Evolutionary conservation across 2,888 invertebrate species (phyloP), one percentile per base, ranked within the genome.

Genomic region (Brassicogethes aeneus): DNA sequence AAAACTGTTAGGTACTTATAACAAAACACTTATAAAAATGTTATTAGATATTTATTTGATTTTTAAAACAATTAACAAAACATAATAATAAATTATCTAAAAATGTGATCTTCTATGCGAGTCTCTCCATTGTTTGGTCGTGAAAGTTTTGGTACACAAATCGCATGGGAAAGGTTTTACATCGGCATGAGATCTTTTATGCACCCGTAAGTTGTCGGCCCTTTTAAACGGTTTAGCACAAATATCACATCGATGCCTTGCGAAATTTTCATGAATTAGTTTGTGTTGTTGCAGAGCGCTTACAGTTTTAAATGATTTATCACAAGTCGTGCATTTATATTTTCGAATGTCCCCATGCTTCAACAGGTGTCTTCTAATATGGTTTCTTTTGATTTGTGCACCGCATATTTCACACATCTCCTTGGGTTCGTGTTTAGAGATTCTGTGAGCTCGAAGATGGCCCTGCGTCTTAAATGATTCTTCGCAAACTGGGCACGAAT

Each of bases 181-280:
- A 5, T 70, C 69, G 0, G 69, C 70, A 52, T 78, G 78, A 3
- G 72, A 60, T 2, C 70, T 60, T 1, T 68, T 60, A 50, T 79
- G 79, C 0, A 72, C 68, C 36, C 72, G 74, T 42, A 78, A 55
- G 41, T 75, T 73, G 51, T 73, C 72, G 40, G 70, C 68, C 14
- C 72, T 74, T 0, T 73, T 68, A 47, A 76, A 71, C 17, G 70
- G 70, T 46, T 72, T 73, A 0, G 73, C 72, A 44, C 77, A 77
- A 1, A 70, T 58, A 0, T 70, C 59, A 46, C 77, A 77, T 0
- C 72, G 57, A 32, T 71, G 71, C 13, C 69, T 72, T 45, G 38
- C 29, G 8, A 40, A 39, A 31, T 37, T 37, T 8, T 40, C 37
- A 16, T 50, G 50, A 12, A 43, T 43, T n/a, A 44, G 30, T 30